Conservation (phyloP, 2,888 invertebrate genomes). For the Zootermopsis nevadensis region DNA sequence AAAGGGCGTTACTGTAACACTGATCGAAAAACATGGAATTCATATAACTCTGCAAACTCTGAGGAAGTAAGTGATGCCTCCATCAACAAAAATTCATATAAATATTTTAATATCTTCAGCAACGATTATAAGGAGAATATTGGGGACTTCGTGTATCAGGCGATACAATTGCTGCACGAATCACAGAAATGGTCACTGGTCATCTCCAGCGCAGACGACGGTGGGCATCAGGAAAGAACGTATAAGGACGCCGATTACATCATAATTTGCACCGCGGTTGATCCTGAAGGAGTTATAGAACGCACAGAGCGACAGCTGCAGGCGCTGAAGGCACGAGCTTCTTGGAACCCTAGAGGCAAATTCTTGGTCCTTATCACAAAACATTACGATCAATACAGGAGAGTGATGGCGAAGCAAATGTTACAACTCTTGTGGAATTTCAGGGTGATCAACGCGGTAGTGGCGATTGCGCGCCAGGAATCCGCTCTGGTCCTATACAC, state of each 20-base stretch:
- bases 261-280: background rate
- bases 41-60: background rate
- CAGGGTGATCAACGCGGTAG: background rate
- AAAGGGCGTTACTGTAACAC: background rate
- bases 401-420: background rate
- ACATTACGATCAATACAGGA: background rate
- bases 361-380: background rate
- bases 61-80: background rate
- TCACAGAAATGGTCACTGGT: background rate
- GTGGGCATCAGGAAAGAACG: background rate
- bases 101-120: background rate
- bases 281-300: background rate
- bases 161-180: background rate
- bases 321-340: background rate
- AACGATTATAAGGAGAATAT: background rate
- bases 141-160: background rate
- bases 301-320: background rate
- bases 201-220: background rate
- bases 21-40: background rate
- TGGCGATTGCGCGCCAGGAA: background rate
- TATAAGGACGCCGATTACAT: background rate
- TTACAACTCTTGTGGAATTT: background rate
- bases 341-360: background rate
- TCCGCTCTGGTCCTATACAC: background rate
- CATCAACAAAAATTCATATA: background rate